Base-by-base conservation (phyloP, 2,888 invertebrate genomes). In the Pediacus dermestoides region DNA sequence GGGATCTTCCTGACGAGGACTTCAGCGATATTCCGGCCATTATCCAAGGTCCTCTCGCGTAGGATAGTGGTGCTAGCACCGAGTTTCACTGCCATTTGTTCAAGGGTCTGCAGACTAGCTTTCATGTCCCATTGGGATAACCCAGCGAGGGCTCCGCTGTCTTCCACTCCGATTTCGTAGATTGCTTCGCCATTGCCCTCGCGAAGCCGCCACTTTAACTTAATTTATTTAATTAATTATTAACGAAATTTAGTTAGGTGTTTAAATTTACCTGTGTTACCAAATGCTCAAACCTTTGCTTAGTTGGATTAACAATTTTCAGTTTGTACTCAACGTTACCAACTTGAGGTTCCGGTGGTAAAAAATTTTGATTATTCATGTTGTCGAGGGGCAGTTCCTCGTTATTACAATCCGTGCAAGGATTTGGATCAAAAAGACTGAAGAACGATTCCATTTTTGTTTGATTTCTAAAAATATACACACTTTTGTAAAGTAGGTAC, bases 281-380 rank as follows among this genome's bases (percentile, higher is more conserved):
- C 16, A 99, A 74, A 71, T 97, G 97, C 68, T 99, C 93, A 60
- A 94, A 86, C 42, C 97, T 77, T 55, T 87, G 84, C 64, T 87
- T 85, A 12, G 93, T 88, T 0, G 95, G 91, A 67, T 88, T 88
- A 4, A 96, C 87, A 38, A 99, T 75, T 61, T 96, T 94, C 39
- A 97, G 70, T 72, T 97, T 96, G 69, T 96, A 96, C 70, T 96
- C 96, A 16, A 96, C 82, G 67, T 96, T 96, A 4, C 96, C 96
- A 58, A 91, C 81, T 63, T 94, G 86, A 0, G 93, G 90, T 66
- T 94, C 93, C 0, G 93, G 93, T 0, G 93, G 93, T 18, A 91
- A 72, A 15, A 78, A 76, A 46, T 74, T 74, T 46, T 76, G 74
- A 36, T 74, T 74, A 38, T 74, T 74, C 39, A 75, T 66, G 42